Percentiles rank a stretch among this genome's conserved stretches.
Evolutionary conservation across 2,888 invertebrate genomes (phyloP).

Genomic region (Cecidostiba fungosa): DNA sequence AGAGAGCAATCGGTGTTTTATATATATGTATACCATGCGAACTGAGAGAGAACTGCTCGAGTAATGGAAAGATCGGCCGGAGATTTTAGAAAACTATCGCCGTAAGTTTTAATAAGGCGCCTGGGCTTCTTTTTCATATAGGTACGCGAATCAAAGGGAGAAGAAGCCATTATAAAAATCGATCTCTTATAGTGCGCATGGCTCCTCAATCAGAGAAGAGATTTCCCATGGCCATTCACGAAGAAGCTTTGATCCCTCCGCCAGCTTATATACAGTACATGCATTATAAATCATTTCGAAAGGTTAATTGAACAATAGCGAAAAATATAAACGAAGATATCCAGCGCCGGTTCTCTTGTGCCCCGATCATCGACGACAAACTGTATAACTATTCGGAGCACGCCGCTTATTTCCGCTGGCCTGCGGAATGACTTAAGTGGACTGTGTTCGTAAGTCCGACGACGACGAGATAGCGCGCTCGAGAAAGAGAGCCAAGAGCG

Average conservation of each 20-base stretch:
- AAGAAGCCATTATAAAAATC: constrained; percentile 11
- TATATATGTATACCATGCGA: too few relatives aligned
- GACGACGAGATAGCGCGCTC: constrained; percentile 28
- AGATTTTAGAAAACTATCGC: constrained; percentile 1
- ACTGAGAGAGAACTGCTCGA: not conserved
- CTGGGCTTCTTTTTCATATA: not conserved
- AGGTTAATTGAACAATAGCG: too few relatives aligned
- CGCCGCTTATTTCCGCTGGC: constrained; percentile 58
- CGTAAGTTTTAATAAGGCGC: not conserved
- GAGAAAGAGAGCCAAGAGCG: constrained; percentile 60
- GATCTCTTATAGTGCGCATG: not conserved
- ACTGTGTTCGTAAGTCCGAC: constrained; percentile 31
- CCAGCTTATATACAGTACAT: too few relatives aligned
- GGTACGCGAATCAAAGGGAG: not conserved
- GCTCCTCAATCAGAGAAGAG: not conserved
- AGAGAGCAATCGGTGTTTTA: not conserved
- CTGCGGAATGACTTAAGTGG: constrained; percentile 60
- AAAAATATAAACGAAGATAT: too few relatives aligned
- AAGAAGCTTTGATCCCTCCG: too few relatives aligned
- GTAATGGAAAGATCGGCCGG: constrained; percentile 1
- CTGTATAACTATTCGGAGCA: constrained; percentile 50
- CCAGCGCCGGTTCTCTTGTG: too few relatives aligned
- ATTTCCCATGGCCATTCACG: not conserved
- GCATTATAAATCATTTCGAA: too few relatives aligned
- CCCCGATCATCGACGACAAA: not conserved